phyloP scores from a whole-genome alignment of 2,113 vertebrate species.

The Cavia porcellus region DNA sequence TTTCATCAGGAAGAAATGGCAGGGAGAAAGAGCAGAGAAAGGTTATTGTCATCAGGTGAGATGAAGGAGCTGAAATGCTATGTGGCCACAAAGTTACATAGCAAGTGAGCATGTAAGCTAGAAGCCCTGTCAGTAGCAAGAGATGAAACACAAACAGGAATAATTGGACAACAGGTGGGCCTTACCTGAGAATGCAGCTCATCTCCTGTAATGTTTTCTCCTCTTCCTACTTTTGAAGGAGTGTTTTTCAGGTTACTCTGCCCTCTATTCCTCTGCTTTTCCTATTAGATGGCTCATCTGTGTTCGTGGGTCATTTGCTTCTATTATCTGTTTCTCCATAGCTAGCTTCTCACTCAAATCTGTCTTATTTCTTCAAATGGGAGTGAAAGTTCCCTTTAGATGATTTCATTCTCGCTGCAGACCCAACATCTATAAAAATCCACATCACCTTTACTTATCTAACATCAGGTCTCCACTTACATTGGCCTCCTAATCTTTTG shows the following conservation, averaged over 20 bases:
- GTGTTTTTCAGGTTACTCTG: not conserved
- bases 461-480: not conserved
- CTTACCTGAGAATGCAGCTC: not conserved
- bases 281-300: not conserved
- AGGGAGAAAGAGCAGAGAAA: not conserved
- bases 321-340: not conserved
- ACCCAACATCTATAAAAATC: not conserved
- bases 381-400: not conserved
- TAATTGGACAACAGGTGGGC: too few relatives aligned
- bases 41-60: not conserved
- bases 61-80: not conserved
- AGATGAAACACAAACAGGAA: not conserved
- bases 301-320: not conserved
- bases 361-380: not conserved
- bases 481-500: not conserved
- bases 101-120: rapidly evolving
- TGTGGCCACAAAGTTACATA: not conserved
- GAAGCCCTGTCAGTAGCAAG: not conserved
- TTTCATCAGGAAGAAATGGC: not conserved
- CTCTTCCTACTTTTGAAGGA: not conserved
- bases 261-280: too few relatives aligned
- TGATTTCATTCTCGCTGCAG: not conserved
- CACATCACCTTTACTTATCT: too few relatives aligned
- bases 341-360: not conserved
- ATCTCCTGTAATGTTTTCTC: not conserved